Conservation (phyloP, 2,113 vertebrate species). For the Trinectes maculatus region DNA sequence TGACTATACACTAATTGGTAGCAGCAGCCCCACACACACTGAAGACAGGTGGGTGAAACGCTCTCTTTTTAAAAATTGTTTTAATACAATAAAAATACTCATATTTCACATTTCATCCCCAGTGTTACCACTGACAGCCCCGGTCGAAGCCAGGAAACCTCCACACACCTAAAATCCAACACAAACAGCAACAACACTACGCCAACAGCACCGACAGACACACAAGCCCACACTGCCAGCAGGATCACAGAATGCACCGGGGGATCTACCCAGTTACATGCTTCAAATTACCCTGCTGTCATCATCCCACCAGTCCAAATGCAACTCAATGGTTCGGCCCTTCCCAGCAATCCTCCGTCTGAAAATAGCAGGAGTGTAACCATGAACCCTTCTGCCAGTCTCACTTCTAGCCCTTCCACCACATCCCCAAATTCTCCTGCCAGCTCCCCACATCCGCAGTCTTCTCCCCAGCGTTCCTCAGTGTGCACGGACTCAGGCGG, state of each 20-base stretch:
- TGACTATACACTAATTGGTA: constrained; percentile 82
- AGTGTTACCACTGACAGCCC: constrained; percentile 52
- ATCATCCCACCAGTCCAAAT: constrained; percentile 65
- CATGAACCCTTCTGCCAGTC: constrained; percentile 55
- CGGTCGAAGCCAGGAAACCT: constrained; percentile 46
- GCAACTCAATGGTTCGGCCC: constrained; percentile 66
- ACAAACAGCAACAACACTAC: constrained; percentile 20
- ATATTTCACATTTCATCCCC: constrained; percentile 1
- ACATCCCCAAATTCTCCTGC: constrained; percentile 66
- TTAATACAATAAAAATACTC: no score
- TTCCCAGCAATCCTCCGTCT: constrained; percentile 28
- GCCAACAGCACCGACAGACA: constrained; percentile 19
- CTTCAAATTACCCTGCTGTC: constrained; percentile 57
- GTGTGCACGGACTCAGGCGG: constrained; percentile 36
- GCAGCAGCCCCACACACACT: constrained; percentile 83
- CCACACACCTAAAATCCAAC: constrained; percentile 34
- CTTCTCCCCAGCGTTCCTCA: constrained; percentile 57
- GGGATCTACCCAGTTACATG: constrained; percentile 19
- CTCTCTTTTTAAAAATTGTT: no score
- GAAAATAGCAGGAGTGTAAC: constrained; percentile 30
- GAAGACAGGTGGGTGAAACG: constrained; percentile 78
- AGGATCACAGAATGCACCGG: constrained; percentile 20
- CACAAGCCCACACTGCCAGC: constrained; percentile 33
- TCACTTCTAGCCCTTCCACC: constrained; percentile 64
- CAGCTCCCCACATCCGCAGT: constrained; percentile 71